A percentile compares a stretch with the other conserved stretches of the same genome.
phyloP scores from a whole-genome alignment of 2,113 vertebrate species.

The Sturnira hondurensis region DNA sequence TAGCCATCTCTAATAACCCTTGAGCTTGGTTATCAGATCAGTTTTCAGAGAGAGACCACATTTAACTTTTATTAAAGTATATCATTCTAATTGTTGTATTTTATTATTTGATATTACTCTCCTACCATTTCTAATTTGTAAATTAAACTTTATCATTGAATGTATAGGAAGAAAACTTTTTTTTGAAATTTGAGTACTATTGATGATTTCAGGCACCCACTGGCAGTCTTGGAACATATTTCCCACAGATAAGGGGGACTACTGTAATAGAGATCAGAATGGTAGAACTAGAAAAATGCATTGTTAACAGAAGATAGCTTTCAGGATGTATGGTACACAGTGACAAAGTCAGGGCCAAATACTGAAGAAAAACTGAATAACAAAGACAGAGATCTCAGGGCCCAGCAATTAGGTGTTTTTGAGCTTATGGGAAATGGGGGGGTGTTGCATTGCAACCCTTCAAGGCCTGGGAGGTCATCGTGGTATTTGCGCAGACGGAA shows the following conservation, averaged over 20 bases:
- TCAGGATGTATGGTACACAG: neutral
- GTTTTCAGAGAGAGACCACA: neutral
- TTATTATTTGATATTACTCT: neutral
- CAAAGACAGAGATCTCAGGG: neutral
- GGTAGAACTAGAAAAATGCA: neutral
- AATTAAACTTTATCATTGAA: neutral
- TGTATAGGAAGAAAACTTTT: neutral
- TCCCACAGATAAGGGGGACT: neutral
- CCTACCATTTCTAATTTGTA: neutral
- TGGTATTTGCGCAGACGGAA: too few relatives aligned
- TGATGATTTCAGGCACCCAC: neutral
- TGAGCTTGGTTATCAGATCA: neutral
- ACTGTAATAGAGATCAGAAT: neutral
- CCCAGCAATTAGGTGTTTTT: neutral
- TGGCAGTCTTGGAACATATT: neutral
- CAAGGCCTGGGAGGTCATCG: too few relatives aligned
- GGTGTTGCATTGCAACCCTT: too few relatives aligned
- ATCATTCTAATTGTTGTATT: neutral
- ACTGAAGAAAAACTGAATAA: neutral
- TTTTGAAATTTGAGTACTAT: neutral
- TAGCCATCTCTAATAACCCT: neutral
- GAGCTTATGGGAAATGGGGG: neutral
- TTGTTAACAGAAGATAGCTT: constrained; percentile 9
- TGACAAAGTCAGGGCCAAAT: neutral
- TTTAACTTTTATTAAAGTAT: neutral